Conservation (phyloP, 1,140 invertebrate genomes). For the Lasioglossum baleicum region DNA sequence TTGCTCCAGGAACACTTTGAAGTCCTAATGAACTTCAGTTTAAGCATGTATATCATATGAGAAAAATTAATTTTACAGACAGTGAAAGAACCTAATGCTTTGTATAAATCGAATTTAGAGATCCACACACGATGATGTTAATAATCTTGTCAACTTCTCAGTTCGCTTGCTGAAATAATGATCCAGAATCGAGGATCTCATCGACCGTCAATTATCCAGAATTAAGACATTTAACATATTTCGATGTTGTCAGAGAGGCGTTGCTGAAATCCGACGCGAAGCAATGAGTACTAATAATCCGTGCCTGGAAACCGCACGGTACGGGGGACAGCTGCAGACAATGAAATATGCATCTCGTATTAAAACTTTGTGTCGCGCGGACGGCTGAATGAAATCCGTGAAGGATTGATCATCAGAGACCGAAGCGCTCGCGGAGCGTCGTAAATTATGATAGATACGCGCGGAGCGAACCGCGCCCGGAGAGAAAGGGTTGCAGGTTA, state of each 20-base stretch:
- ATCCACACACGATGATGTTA: too few species aligned
- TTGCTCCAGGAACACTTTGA: too few species aligned
- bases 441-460: constrained; percentile 61
- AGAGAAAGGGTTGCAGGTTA: constrained; percentile 53
- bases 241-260: neutral
- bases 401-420: constrained; percentile 40
- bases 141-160: too few species aligned
- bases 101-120: too few species aligned
- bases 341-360: constrained; percentile 37
- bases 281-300: neutral
- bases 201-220: neutral
- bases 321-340: neutral
- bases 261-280: neutral
- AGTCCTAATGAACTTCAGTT: too few species aligned
- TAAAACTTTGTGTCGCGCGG: constrained; percentile 33
- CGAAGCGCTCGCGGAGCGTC: constrained; percentile 18
- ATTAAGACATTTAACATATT: neutral
- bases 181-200: too few species aligned
- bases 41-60: too few species aligned
- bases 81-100: too few species aligned
- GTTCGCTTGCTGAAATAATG: too few species aligned
- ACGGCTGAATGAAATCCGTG: constrained; percentile 28
- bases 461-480: constrained; percentile 34
- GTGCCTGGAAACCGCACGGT: constrained; percentile 8
- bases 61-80: too few species aligned